Evolutionary conservation across 2,797 vertebrate species (phyloP), one percentile per base, ranked within the genome.

Genomic region (Malacoctenus gilli): DNA sequence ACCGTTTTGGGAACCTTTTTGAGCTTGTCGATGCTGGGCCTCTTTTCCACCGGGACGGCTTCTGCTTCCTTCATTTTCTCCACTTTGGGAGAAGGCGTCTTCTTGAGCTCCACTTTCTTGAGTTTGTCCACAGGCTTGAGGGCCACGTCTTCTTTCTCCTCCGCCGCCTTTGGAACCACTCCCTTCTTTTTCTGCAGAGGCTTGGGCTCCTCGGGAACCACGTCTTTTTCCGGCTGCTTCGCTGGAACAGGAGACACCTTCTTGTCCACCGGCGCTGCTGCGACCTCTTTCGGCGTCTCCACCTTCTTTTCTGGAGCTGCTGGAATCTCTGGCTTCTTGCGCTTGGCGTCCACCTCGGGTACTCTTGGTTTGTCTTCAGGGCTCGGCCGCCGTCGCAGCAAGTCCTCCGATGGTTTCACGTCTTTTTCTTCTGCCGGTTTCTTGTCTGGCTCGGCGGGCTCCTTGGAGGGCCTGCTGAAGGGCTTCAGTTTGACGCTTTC

Each of bases 401-500:
- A 56, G 25, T 85, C 74, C 41, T 84, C 79, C 0, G 16, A 16
- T 14, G 86, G 59, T 41, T 85, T 86, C 63, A 14, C 77, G 6
- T 87, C 87, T 58, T 83, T 86, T 3, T 82, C 79, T 22, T 88
- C 80, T 34, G 55, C 11, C 7, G 73, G 60, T 60, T 90, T 89
- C 66, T 88, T 89, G 54, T 87, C 80, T 20, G 66, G 66, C 40
- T 87, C 83, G 43, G 59, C 68, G n/a, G 59, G 70, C 12, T 85
- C 77, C 80, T 87, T 86, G 46, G 82, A 72, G 25, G 84, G 80
- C 21, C 65, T 89, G 10, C 78, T 50, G 52, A 91, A 74, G 5
- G 91, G 87, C 41, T 92, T 92, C 23, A 92, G 66, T 58, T 89
- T 84, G 16, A 92, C 43, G 0, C 47, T 71, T 31, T 90, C 92